These are phyloP conservation scores for Kryptolebias marmoratus DNA, from an alignment of 2,113 vertebrate genomes.

Conservation along the genomic window DNA sequence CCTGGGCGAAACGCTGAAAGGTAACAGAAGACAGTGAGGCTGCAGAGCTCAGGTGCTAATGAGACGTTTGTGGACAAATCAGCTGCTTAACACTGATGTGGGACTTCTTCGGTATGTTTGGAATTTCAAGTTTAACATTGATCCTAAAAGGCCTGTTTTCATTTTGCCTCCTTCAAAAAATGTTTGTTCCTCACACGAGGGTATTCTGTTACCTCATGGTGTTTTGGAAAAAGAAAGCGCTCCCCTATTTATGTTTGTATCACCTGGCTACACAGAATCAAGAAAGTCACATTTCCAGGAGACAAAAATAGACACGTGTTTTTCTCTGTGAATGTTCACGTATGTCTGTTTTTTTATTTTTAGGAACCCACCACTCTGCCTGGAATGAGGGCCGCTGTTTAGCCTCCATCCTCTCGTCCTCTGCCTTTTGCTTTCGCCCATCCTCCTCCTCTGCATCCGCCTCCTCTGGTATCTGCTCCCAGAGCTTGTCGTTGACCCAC, in stretches of 20 bases:
- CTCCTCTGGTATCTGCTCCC: constrained; percentile 73
- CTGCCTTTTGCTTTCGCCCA: constrained; percentile 1
- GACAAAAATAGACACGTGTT: constrained; percentile 1
- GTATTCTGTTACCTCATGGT: neutral
- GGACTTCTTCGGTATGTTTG: constrained; percentile 24
- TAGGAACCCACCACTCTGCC: constrained; percentile 66
- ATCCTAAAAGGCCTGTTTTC: neutral
- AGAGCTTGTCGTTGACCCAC: constrained; percentile 75
- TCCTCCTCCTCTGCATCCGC: constrained; percentile 18
- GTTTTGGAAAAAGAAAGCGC: constrained; percentile 1
- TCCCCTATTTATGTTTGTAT: neutral
- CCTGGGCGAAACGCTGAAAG: constrained; percentile 51
- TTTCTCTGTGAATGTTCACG: neutral
- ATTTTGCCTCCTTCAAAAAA: too few species aligned
- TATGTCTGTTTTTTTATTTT: constrained; percentile 4
- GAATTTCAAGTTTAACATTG: constrained; percentile 30
- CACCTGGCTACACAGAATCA: neutral
- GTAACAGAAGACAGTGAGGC: neutral
- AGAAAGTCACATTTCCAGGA: constrained; percentile 3
- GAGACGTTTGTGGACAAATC: constrained; percentile 39
- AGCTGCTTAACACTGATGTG: constrained; percentile 6
- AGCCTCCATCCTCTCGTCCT: constrained; percentile 41
- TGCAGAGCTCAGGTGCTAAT: constrained; percentile 39
- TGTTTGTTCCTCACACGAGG: neutral
- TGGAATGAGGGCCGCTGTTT: constrained; percentile 36